These are phyloP conservation scores for Pipistrellus kuhlii DNA, from an alignment of 2,797 vertebrate genomes.

Conservation along the genomic window DNA sequence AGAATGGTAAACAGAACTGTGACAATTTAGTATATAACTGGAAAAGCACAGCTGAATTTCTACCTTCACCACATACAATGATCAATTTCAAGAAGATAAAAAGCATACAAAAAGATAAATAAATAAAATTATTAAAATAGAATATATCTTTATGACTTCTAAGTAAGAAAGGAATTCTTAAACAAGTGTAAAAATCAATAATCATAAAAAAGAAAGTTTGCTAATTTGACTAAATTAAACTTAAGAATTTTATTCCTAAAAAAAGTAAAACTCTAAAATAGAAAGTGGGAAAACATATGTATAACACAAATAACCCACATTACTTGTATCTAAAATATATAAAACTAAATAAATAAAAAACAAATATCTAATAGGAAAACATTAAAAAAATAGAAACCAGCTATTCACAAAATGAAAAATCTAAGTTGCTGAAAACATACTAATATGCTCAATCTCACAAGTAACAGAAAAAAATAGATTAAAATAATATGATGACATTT, in stretches of 20 bases:
- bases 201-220: neutral
- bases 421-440: neutral
- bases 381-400: neutral
- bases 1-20: neutral
- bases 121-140: neutral
- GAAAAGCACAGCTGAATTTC: neutral
- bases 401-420: conserved; percentile 11
- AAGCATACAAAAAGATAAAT: conserved; percentile 12
- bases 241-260: conserved; percentile 34
- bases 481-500: neutral
- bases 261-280: neutral
- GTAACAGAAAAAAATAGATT: neutral
- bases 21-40: neutral
- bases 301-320: neutral
- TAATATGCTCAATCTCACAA: neutral
- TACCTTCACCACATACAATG: neutral
- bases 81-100: neutral
- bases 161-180: neutral
- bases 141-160: neutral
- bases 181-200: neutral
- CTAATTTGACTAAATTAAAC: conserved; percentile 5
- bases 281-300: neutral
- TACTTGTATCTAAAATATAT: neutral
- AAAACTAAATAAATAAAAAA: neutral
- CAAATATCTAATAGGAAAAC: conserved; percentile 3